A percentile compares a stretch with the other conserved stretches of the same genome.
phyloP scores from a whole-genome alignment of 2,888 invertebrate species.

The Zelleria hepariella region DNA sequence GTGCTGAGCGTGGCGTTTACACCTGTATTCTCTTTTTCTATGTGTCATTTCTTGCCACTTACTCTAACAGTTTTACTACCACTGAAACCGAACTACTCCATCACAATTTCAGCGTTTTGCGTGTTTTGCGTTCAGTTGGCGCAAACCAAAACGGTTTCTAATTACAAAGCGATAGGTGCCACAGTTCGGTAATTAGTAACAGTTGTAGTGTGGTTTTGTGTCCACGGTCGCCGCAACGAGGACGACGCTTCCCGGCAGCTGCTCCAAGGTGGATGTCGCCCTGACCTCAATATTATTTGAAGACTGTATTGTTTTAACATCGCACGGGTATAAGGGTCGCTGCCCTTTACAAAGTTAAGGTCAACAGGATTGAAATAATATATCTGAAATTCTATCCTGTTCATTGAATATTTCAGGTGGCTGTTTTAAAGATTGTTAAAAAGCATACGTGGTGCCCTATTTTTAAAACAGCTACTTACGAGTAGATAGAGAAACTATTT shows the following conservation, averaged over 20 bases:
- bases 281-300: constrained; percentile 21
- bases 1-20: neutral
- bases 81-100: neutral
- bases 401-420: no score
- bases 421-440: no score
- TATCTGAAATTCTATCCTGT: neutral
- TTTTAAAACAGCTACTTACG: no score
- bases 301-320: neutral
- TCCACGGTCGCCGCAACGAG: constrained; percentile 26
- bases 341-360: neutral
- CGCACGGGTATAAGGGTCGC: neutral
- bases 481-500: no score
- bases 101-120: neutral
- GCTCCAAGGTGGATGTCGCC: constrained; percentile 33
- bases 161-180: neutral
- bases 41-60: neutral
- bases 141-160: neutral
- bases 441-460: no score
- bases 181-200: neutral
- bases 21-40: neutral
- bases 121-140: neutral
- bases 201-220: neutral
- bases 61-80: neutral
- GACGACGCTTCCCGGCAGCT: constrained; percentile 52
- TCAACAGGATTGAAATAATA: neutral